These are phyloP conservation scores for Mesaphorura yosii DNA, from an alignment of 1,140 invertebrate genomes.

Conservation along the genomic window DNA sequence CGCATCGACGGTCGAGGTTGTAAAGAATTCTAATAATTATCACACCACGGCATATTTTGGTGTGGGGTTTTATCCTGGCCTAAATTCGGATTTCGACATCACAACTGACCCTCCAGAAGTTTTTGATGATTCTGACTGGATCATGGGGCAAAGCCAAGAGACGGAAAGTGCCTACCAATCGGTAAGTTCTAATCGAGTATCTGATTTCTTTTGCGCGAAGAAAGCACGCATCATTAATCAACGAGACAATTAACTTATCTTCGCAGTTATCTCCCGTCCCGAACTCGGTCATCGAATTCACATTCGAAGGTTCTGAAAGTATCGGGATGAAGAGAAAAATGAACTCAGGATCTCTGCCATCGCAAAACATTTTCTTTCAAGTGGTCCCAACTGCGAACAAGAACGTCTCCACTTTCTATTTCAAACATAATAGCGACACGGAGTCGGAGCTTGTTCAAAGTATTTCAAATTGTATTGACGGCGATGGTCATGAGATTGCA, in stretches of 20 bases:
- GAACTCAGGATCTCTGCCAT: constrained; percentile 16
- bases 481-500: background rate
- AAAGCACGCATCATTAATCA: constrained; percentile 1
- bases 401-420: constrained; percentile 32
- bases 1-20: background rate
- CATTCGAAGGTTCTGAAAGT: constrained; percentile 25
- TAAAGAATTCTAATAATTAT: background rate
- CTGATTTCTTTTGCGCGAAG: background rate
- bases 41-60: too few species aligned
- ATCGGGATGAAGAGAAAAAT: constrained; percentile 29
- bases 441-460: constrained; percentile 23
- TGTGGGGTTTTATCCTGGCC: too few species aligned
- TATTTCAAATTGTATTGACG: background rate
- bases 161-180: constrained; percentile 25
- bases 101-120: too few species aligned
- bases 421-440: constrained; percentile 32
- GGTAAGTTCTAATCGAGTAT: constrained; percentile 15
- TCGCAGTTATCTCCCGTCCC: constrained; percentile 18
- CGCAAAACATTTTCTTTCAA: background rate
- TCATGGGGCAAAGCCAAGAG: constrained; percentile 31
- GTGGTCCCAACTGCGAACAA: constrained; percentile 11
- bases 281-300: constrained; percentile 27
- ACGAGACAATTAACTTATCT: constrained; percentile 1
- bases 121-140: constrained; percentile 13
- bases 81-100: too few species aligned